Evolutionary conservation across 2,888 invertebrate species (phyloP).

Genomic region (Parelbella ahira): DNA sequence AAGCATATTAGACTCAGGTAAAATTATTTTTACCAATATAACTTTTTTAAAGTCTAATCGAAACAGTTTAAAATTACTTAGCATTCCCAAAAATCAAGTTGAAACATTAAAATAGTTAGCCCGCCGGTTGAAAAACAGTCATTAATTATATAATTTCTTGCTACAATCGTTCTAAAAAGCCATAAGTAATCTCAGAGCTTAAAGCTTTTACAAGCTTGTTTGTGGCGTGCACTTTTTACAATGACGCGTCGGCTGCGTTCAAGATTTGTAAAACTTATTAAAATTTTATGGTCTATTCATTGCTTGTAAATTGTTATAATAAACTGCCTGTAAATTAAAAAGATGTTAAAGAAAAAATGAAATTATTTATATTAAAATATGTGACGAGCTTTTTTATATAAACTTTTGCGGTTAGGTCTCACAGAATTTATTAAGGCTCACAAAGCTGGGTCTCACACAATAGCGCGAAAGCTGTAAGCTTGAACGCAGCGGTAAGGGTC

Average conservation of each 20-base stretch:
- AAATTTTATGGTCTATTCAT: conserved; percentile 7
- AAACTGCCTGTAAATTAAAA: no score
- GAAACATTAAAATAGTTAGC: conserved; percentile 22
- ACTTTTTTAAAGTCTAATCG: no score
- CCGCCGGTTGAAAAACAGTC: conserved; percentile 6
- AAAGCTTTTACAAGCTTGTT: conserved; percentile 38
- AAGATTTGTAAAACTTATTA: conserved; percentile 14
- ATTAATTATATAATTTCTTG: conserved; percentile 24
- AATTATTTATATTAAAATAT: no score
- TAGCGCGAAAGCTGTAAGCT: conserved; percentile 49
- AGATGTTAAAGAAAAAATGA: no score
- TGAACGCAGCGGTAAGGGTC: conserved; percentile 59
- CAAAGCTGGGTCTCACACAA: conserved; percentile 34
- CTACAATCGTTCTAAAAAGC: conserved; percentile 13
- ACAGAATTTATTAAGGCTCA: no score
- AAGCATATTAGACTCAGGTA: background rate
- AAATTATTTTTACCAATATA: background rate
- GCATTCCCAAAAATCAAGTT: background rate
- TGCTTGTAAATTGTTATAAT: no score
- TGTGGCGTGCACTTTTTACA: conserved; percentile 41
- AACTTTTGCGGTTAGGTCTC: no score
- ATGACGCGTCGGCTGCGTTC: conserved; percentile 38
- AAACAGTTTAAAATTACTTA: no score
- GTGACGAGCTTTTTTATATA: no score
- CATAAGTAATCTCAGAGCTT: conserved; percentile 23